Percentiles rank a stretch among this genome's conserved stretches.
phyloP scores from a whole-genome alignment of 2,113 vertebrate species.

The Centropristis striata region DNA sequence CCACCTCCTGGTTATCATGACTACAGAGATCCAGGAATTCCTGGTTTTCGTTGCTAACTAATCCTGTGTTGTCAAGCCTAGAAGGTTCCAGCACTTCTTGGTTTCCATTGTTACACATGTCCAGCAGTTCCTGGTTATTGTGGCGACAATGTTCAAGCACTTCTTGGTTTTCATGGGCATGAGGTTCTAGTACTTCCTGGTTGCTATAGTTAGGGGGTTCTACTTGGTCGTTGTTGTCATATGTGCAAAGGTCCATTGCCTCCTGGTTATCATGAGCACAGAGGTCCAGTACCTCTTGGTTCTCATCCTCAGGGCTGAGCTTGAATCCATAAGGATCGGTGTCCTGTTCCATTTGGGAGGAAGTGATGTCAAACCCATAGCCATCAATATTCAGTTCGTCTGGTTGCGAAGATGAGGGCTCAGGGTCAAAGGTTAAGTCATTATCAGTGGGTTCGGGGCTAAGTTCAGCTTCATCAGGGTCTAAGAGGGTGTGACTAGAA shows the following conservation, averaged over 20 bases:
- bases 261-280: constrained; percentile 49
- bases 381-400: constrained; percentile 52
- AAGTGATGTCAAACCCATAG: constrained; percentile 61
- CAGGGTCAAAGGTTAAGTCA: constrained; percentile 54
- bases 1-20: constrained; percentile 70
- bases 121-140: constrained; percentile 25
- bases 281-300: constrained; percentile 70
- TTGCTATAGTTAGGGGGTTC: constrained; percentile 41
- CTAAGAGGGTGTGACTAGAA: constrained; percentile 74
- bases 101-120: constrained; percentile 52
- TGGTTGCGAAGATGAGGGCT: constrained; percentile 43
- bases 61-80: constrained; percentile 4
- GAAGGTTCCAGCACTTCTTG: constrained; percentile 56
- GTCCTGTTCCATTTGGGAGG: constrained; percentile 54
- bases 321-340: constrained; percentile 81
- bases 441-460: constrained; percentile 66
- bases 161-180: constrained; percentile 63
- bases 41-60: constrained; percentile 42
- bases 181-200: constrained; percentile 52
- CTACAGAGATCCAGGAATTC: constrained; percentile 40
- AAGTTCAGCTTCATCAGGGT: constrained; percentile 73
- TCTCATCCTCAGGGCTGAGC: constrained; percentile 74
- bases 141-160: constrained; percentile 53
- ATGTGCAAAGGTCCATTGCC: constrained; percentile 29
- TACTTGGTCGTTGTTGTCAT: constrained; percentile 42